A percentile compares a stretch with the other conserved stretches of the same genome.
Conservation (phyloP, 2,797 vertebrate genomes). For the Poecilia picta region DNA sequence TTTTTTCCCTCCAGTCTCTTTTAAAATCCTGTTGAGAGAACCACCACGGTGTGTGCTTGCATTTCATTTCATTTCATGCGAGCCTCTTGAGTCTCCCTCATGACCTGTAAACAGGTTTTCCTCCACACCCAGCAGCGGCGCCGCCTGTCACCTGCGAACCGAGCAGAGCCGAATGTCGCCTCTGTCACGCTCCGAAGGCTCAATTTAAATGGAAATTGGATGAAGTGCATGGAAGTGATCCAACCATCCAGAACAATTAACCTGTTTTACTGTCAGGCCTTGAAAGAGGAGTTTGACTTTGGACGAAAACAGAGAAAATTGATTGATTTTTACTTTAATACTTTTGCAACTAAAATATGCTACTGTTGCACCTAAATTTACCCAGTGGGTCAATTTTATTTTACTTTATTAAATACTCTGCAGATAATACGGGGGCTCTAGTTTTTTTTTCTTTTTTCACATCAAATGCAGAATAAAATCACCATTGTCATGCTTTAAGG, state of each 20-base stretch:
- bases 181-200: conserved; percentile 76
- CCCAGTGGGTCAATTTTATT: too few species aligned
- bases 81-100: conserved; percentile 40
- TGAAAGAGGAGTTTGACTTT: conserved; percentile 78
- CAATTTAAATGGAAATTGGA: conserved; percentile 85
- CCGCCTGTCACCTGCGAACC: conserved; percentile 52
- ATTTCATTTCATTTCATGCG: conserved; percentile 47
- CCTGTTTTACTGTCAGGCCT: conserved; percentile 79
- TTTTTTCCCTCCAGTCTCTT: conserved; percentile 8
- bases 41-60: conserved; percentile 44
- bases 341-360: conserved; percentile 55
- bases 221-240: conserved; percentile 82
- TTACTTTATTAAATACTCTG: too few species aligned
- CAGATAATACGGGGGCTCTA: too few species aligned
- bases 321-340: conserved; percentile 42
- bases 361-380: too few species aligned
- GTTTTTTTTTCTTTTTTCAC: too few species aligned
- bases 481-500: too few species aligned
- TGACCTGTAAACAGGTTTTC: conserved; percentile 70
- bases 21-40: conserved; percentile 44
- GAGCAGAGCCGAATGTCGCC: conserved; percentile 48
- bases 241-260: conserved; percentile 84
- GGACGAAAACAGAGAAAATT: conserved; percentile 61
- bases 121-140: conserved; percentile 40
- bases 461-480: too few species aligned